These are phyloP conservation scores for Formicarius rufipectus DNA, from an alignment of 2,113 vertebrate species.

Conservation along the genomic window DNA sequence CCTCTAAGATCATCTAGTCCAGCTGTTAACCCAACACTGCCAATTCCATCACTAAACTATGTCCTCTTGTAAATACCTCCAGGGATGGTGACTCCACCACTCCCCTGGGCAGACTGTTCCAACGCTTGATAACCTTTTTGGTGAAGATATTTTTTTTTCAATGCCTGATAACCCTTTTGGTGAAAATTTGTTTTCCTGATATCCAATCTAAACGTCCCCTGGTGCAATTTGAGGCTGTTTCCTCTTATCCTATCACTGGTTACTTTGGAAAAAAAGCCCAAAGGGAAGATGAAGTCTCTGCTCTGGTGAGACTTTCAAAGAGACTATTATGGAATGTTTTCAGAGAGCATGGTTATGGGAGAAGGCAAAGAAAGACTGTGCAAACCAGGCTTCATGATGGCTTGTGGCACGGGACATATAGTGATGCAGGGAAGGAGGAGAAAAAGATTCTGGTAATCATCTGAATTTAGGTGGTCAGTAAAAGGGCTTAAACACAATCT, in stretches of 20 bases:
- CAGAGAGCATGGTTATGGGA: not conserved
- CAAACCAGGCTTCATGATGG: not conserved
- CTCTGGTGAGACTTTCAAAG: not conserved
- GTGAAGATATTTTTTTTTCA: not conserved
- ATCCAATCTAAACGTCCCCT: not conserved
- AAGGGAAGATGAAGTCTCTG: not conserved
- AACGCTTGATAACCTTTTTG: not conserved
- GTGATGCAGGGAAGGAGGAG: not conserved
- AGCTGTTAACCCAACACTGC: not conserved
- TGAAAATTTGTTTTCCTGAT: not conserved
- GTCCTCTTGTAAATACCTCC: not conserved
- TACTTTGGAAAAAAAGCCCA: not conserved
- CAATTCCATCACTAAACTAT: not conserved
- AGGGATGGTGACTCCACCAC: not conserved
- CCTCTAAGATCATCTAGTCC: not conserved
- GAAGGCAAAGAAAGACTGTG: not conserved
- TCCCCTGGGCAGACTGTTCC: not conserved
- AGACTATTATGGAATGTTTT: not conserved
- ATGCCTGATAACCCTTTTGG: not conserved
- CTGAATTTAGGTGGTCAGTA: not conserved
- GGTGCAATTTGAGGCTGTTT: not conserved
- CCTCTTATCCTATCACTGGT: not conserved
- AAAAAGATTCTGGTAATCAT: not conserved
- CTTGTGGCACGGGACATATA: accelerated
- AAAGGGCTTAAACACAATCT: not conserved